Percentiles rank a stretch among this genome's conserved stretches.
phyloP scores from a whole-genome alignment of 2,888 invertebrate species.

The Axea sp. region DNA sequence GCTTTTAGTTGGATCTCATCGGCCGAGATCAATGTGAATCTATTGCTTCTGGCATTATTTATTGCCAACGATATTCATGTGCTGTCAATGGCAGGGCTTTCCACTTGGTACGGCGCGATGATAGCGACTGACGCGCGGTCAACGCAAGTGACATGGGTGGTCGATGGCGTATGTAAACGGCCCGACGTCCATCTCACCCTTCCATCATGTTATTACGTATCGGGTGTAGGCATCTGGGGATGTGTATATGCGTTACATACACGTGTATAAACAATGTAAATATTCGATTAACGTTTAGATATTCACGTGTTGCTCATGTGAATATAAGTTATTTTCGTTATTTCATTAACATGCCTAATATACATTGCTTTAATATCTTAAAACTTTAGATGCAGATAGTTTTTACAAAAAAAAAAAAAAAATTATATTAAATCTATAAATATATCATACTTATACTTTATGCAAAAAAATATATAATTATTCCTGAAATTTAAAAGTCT shows the following conservation, averaged over 20 bases:
- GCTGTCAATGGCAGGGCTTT: constrained; percentile 76
- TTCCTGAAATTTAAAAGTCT: too few species aligned
- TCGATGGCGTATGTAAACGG: constrained; percentile 54
- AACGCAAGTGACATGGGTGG: constrained; percentile 55
- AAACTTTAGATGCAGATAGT: too few species aligned
- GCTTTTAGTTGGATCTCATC: constrained; percentile 58
- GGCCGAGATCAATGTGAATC: constrained; percentile 48
- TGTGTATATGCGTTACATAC: constrained; percentile 28
- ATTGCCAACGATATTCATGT: constrained; percentile 75
- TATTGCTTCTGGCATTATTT: constrained; percentile 68
- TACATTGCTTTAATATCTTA: too few species aligned
- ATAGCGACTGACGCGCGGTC: constrained; percentile 67
- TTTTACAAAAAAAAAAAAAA: too few species aligned
- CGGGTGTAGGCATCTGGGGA: constrained; percentile 37
- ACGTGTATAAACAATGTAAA: constrained; percentile 52
- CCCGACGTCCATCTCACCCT: constrained; percentile 49
- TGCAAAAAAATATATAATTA: too few species aligned
- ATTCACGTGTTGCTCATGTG: constrained; percentile 44
- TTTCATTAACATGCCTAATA: too few species aligned
- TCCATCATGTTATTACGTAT: constrained; percentile 49
- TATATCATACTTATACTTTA: too few species aligned
- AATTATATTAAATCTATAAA: too few species aligned
- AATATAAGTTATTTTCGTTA: constrained; percentile 29
- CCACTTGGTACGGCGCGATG: constrained; percentile 69
- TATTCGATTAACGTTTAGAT: constrained; percentile 41